Base-by-base conservation (phyloP, 2,888 invertebrate genomes). In the Archips xylosteana region DNA sequence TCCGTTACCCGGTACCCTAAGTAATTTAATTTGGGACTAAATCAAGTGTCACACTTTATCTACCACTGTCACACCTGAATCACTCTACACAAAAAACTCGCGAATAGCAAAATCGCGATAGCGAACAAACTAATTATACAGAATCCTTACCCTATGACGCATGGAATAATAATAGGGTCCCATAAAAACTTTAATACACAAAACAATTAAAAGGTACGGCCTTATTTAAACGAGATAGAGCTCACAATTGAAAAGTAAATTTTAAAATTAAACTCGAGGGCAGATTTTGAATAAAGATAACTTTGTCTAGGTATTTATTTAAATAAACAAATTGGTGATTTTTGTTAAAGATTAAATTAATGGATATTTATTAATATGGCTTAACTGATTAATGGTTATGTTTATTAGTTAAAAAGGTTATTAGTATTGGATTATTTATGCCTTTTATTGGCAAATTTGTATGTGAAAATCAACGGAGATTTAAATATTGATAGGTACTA, bases 51-150 rank as follows among this genome's bases (percentile, higher is more conserved):
- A 75, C 71, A 71, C 65, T 15, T 42, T 68, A 62, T 10, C 2
- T 15, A 47, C 54, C 74, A 75, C 74, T 76, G 69, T 64, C 77
- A 78, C 76, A 78, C 65, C 51, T 4, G 13, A 78, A 59, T 83
- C 78, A 10, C 87, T 86, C 81, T 76, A 54, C 51, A 42, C 72
- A 45, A 78, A 82, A 75, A 74, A 39, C 74, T 85, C 80, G 86
- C 87, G 77, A 89, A 90, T 84, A 83, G 78, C 77, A 74, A 77
- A 83, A 85, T 85, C 83, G 78, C 84, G 88, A 90, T 90, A 86
- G 86, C 87, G 85, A 84, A 87, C 87, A 86, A 88, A 87, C 90
- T 90, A 91, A 91, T 91, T 90, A 90, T 87, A 85, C 84, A 83
- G 84, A 87, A 86, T 85, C 82, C 79, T 75, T 80, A 79, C 85